Conservation (phyloP, 2,888 invertebrate genomes). For the Acanthosepion pharaonis region DNA sequence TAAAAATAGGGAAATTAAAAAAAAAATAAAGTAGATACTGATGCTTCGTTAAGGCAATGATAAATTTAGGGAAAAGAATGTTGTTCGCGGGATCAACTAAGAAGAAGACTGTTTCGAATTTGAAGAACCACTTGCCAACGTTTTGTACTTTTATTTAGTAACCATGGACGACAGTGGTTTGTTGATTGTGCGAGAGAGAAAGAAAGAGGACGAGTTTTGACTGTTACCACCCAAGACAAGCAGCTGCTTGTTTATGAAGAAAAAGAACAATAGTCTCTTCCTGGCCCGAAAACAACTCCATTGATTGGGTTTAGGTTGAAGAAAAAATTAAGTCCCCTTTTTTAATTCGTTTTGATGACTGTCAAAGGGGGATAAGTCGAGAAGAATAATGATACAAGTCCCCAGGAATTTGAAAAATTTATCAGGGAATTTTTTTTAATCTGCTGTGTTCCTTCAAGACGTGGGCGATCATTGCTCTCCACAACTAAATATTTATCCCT, state of each 20-base stretch:
- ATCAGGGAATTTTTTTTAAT: not conserved
- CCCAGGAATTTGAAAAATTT: constrained; percentile 1
- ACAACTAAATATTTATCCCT: too few species aligned
- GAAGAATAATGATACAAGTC: not conserved
- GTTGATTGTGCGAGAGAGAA: not conserved
- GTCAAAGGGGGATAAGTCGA: constrained; percentile 22
- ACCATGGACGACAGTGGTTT: not conserved
- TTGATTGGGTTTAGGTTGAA: not conserved
- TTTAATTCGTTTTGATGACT: not conserved
- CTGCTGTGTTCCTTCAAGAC: too few species aligned
- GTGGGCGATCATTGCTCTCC: too few species aligned
- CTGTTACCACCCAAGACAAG: not conserved
- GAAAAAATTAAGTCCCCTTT: not conserved
- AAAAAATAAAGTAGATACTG: too few species aligned
- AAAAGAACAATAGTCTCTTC: not conserved
- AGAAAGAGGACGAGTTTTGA: not conserved
- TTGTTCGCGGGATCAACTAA: not conserved
- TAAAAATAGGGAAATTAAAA: not conserved
- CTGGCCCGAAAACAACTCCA: not conserved
- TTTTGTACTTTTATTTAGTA: not conserved
- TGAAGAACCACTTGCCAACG: constrained; percentile 8
- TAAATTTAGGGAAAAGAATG: not conserved
- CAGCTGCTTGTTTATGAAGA: not conserved
- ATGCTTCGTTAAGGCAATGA: not conserved
- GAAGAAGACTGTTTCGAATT: not conserved